Percentiles rank a stretch among this genome's conserved stretches.
Evolutionary conservation across 2,888 invertebrate species (phyloP).

Genomic region (Lamellibrachia satsuma): DNA sequence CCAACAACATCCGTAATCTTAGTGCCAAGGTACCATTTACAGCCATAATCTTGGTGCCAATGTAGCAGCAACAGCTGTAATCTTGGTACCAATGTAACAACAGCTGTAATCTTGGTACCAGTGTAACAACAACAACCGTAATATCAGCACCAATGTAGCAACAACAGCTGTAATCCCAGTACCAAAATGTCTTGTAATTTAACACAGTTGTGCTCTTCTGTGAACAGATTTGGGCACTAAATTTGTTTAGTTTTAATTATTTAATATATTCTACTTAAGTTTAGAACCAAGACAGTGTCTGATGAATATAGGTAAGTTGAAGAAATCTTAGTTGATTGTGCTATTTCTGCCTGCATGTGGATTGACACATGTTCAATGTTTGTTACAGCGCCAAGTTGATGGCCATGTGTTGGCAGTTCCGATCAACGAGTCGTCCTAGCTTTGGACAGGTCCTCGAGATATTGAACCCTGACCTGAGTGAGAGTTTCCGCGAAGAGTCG

Average conservation of each 20-base stretch:
- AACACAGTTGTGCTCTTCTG: no score
- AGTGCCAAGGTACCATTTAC: not conserved
- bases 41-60: no score
- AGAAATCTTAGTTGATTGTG: not conserved
- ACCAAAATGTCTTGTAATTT: no score
- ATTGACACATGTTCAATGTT: constrained; percentile 22
- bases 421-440: constrained; percentile 80
- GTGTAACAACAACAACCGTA: no score
- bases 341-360: not conserved
- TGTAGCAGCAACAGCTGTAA: no score
- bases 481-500: constrained; percentile 73
- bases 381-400: constrained; percentile 79
- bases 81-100: no score
- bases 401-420: constrained; percentile 91
- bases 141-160: no score
- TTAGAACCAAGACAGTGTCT: not conserved
- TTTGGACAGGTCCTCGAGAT: constrained; percentile 79
- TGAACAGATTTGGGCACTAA: no score
- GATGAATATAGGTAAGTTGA: not conserved
- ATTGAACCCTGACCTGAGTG: constrained; percentile 75
- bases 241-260: no score
- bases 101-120: no score
- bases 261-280: no score
- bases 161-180: no score
- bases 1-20: not conserved